Conservation (phyloP, 2,888 invertebrate genomes). For the Caenorhabditis japonica region DNA sequence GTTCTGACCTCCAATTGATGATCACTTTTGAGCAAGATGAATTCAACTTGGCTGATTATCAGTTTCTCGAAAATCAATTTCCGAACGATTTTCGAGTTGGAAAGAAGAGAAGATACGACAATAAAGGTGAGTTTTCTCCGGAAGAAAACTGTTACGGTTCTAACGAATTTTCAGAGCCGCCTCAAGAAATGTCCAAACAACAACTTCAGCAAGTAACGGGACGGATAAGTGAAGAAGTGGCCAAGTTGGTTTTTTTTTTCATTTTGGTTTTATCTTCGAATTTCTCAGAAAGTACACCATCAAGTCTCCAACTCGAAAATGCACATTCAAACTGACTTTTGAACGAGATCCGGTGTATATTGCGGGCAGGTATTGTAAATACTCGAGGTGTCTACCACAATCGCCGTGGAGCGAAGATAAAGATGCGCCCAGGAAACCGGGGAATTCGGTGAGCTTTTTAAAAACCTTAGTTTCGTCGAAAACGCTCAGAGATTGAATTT, state of each 20-base stretch:
- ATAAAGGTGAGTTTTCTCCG: not conserved
- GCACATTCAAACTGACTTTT: constrained; percentile 61
- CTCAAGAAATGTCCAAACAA: constrained; percentile 48
- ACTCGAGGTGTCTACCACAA: constrained; percentile 84
- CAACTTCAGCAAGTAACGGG: constrained; percentile 55
- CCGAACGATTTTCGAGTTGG: constrained; percentile 58
- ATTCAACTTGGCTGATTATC: constrained; percentile 62
- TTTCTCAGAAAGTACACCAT: constrained; percentile 64
- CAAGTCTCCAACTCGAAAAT: constrained; percentile 59
- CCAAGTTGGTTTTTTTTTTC: constrained; percentile 25
- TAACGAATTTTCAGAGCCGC: constrained; percentile 20
- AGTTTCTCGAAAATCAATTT: constrained; percentile 65
- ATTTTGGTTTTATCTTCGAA: not conserved
- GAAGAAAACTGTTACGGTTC: no score
- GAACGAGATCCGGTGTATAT: constrained; percentile 74
- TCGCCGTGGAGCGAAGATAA: constrained; percentile 86
- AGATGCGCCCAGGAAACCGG: constrained; percentile 56
- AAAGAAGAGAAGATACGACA: constrained; percentile 25
- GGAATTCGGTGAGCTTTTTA: constrained; percentile 60
- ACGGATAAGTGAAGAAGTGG: constrained; percentile 38
- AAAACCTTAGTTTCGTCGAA: no score
- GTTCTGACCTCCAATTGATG: constrained; percentile 72
- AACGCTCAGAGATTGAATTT: no score
- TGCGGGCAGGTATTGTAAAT: constrained; percentile 85
- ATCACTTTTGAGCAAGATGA: constrained; percentile 74